Evolutionary conservation across 2,888 invertebrate genomes (phyloP), one percentile per base, ranked within the genome.

Genomic region (Chaetoderma sp.): DNA sequence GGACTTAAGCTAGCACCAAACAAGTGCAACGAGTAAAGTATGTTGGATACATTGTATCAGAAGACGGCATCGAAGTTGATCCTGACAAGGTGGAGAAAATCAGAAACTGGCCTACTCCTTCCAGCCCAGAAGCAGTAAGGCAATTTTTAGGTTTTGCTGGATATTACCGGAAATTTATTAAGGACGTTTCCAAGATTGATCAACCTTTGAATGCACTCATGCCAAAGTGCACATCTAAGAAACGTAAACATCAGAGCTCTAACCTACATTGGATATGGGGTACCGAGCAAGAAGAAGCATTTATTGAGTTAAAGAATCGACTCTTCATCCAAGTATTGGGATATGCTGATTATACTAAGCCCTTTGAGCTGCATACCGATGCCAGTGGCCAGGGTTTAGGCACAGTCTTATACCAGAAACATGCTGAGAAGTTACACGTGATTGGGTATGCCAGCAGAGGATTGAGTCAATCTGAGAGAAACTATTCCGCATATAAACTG

Each of bases 281-380:
- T n/a, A n/a, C 32, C 1, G 55, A 60, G 54, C 45, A 55, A 25
- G 57, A 64, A 21, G 16, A 42, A 28, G 68, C 66, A 30, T 64
- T 69, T 59, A 59, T 54, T n/a, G 32, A n/a, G 1, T 13, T 71
- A 3, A 59, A 39, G 27, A 30, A 32, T 16, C n/a, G 30, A 6
- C 54, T 65, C 8, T 57, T 45, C 13, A 23, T 65, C 4, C 63
- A 70, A 5, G 32, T 68, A 4, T 63, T 72, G 8, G 58, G 54
- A n/a, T 68, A 44, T 42, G 60, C 65, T 13, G 67, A 70, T 56
- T 52, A 39, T 27, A 44, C 21, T 6, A 49, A 49, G 6, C 60
- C 69, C 21, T 73, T 68, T 45, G 61, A 49, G 5, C 21, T 72
- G 1, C 59, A 69, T 45, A 62, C 52, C 4, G 71, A 73, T 55